These are phyloP conservation scores for Oligia latruncula DNA, from an alignment of 2,888 invertebrate species.

Conservation along the genomic window DNA sequence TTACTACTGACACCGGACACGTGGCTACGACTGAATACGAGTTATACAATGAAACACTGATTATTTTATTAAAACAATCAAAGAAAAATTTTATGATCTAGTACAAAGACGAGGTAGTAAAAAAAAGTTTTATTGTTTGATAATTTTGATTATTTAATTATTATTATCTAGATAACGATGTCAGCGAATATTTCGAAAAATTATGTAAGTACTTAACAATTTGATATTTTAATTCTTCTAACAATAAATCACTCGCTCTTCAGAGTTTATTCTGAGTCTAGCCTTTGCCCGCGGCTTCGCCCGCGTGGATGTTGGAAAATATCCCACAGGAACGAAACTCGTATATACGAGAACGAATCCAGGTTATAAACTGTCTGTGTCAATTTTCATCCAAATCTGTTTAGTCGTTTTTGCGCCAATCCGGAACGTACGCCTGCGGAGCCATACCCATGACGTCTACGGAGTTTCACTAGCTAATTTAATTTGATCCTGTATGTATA, in stretches of 20 bases:
- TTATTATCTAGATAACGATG: neutral
- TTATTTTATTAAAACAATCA: slow-evolving; percentile 13
- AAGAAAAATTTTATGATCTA: neutral
- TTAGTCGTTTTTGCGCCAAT: neutral
- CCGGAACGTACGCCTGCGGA: neutral
- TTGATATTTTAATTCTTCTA: neutral
- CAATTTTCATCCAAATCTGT: neutral
- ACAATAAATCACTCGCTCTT: neutral
- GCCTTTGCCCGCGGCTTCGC: neutral
- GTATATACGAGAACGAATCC: neutral
- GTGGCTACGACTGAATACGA: slow-evolving; percentile 37
- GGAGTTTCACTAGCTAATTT: no score
- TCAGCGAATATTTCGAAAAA: slow-evolving; percentile 18
- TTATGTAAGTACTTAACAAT: neutral
- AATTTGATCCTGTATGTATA: neutral
- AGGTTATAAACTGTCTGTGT: neutral
- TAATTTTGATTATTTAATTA: no score
- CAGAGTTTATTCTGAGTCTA: neutral
- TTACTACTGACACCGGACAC: slow-evolving; percentile 58
- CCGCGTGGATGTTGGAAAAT: no score
- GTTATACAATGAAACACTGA: slow-evolving; percentile 23
- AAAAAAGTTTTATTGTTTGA: neutral
- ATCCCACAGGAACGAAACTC: neutral
- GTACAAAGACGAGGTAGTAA: slow-evolving; percentile 9
- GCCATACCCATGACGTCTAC: no score